Evolutionary conservation across 2,113 vertebrate genomes (phyloP).

Genomic region (Colistium nudipinnis): DNA sequence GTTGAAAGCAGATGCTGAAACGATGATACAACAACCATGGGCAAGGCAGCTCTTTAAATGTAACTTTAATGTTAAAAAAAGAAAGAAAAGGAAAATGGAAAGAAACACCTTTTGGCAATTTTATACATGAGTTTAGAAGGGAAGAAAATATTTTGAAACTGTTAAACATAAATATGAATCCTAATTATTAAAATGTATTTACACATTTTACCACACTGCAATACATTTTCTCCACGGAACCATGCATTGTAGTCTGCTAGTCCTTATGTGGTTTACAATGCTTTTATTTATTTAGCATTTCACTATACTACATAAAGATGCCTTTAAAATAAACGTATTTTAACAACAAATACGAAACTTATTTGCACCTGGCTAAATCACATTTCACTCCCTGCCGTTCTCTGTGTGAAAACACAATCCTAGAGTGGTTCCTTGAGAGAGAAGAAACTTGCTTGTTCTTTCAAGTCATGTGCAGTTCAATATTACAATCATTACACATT

Average conservation of each 20-base stretch:
- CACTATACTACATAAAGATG: too few relatives aligned
- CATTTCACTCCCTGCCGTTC: slow-evolving; percentile 3
- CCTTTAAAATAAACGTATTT: slow-evolving; percentile 19
- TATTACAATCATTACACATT: slow-evolving; percentile 77
- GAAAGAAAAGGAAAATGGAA: too few relatives aligned
- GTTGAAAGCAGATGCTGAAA: slow-evolving; percentile 46
- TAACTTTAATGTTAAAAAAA: slow-evolving; percentile 7
- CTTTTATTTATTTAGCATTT: too few relatives aligned
- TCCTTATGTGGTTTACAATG: too few relatives aligned
- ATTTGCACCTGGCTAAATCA: slow-evolving; percentile 37
- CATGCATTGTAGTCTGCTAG: too few relatives aligned
- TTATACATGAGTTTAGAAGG: slow-evolving; percentile 8
- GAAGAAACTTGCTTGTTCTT: slow-evolving; percentile 69
- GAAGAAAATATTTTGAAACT: slow-evolving; percentile 45
- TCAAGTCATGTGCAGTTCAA: slow-evolving; percentile 72
- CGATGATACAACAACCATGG: slow-evolving; percentile 34
- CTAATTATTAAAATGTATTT: slow-evolving; percentile 29
- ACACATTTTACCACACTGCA: slow-evolving; percentile 8
- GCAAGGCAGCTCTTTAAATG: slow-evolving; percentile 25
- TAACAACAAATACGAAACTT: slow-evolving; percentile 41
- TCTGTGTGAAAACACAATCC: slow-evolving; percentile 38
- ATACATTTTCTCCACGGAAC: too few relatives aligned
- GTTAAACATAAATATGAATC: slow-evolving; percentile 2
- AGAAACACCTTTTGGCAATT: slow-evolving; percentile 40
- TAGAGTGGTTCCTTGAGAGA: slow-evolving; percentile 39